These are phyloP conservation scores for Galeruca laticollis DNA, from an alignment of 2,888 invertebrate species.

Conservation along the genomic window DNA sequence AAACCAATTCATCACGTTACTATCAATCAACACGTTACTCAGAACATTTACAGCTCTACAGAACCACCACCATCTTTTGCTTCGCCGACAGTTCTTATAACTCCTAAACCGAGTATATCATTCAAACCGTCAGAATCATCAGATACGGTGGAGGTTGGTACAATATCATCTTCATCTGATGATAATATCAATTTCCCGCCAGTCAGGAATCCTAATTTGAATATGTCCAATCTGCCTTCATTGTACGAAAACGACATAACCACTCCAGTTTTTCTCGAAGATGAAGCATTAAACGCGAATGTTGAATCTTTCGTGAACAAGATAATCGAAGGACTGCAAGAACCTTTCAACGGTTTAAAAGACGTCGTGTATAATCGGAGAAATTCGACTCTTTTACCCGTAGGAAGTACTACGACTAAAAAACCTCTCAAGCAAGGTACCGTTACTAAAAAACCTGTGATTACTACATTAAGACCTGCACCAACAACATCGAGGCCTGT, in stretches of 20 bases:
- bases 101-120: conserved; percentile 74
- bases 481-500: conserved; percentile 59
- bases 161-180: conserved; percentile 70
- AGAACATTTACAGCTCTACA: conserved; percentile 68
- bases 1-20: conserved; percentile 67
- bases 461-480: conserved; percentile 58
- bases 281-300: conserved; percentile 81
- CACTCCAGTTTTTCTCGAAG: conserved; percentile 82
- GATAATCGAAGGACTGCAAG: conserved; percentile 85
- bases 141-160: conserved; percentile 51
- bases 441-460: conserved; percentile 59
- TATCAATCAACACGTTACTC: conserved; percentile 73
- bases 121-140: conserved; percentile 52
- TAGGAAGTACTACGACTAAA: conserved; percentile 57
- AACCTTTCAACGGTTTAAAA: conserved; percentile 83
- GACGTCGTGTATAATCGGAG: conserved; percentile 78
- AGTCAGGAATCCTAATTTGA: conserved; percentile 85
- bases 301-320: conserved; percentile 86
- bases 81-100: conserved; percentile 74
- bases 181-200: conserved; percentile 88
- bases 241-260: conserved; percentile 76
- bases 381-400: conserved; percentile 56
- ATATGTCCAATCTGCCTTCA: conserved; percentile 73
- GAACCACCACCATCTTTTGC: conserved; percentile 67
- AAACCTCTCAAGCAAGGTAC: conserved; percentile 59